Base-by-base conservation (phyloP, 2,888 invertebrate genomes). In the Caenorhabditis angaria region DNA sequence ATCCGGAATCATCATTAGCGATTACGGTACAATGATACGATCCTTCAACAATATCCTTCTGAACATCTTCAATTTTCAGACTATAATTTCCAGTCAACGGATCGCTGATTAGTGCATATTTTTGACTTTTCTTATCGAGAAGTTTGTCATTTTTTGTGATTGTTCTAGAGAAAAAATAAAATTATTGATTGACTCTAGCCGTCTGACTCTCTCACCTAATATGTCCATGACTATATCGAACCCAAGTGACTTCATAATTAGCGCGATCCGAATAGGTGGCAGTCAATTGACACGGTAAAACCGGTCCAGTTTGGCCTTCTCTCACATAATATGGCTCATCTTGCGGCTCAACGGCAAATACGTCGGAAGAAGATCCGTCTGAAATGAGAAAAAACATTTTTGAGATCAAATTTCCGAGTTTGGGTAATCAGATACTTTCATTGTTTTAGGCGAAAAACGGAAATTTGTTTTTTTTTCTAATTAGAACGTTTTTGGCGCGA, bases 341-440 rank as follows among this genome's bases (percentile, higher is more conserved):
- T 18, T 71, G 69, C 1, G 86, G 85, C 48, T 75, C 66, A 8
- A 58, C 57, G 14, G 69, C 53, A 55, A 85, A 85, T 20, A 95
- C 94, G 91, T 97, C 96, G n/a, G n/a, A n/a, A 84, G 95, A 41
- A 84, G 95, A 95, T 90, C 94, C 93, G 91, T 24, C 68, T 58
- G 59, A 12, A 29, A 32, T 20, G 20, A 50, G 6, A 32, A 5
- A 32, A 32, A 5, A 41, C 6, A 41, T n/a, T n/a, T n/a, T n/a
- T n/a, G n/a, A n/a, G n/a, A n/a, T n/a, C n/a, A n/a, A n/a, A n/a
- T n/a, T n/a, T n/a, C n/a, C n/a, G n/a, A n/a, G n/a, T n/a, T n/a
- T n/a, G n/a, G n/a, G n/a, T n/a, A n/a, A n/a, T n/a, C n/a, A n/a
- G n/a, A n/a, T n/a, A n/a, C n/a, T n/a, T n/a, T n/a, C n/a, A n/a